Evolutionary conservation across 1,140 invertebrate species (phyloP), one percentile per base, ranked within the genome.

Genomic region (Protaetia brevitarsis): DNA sequence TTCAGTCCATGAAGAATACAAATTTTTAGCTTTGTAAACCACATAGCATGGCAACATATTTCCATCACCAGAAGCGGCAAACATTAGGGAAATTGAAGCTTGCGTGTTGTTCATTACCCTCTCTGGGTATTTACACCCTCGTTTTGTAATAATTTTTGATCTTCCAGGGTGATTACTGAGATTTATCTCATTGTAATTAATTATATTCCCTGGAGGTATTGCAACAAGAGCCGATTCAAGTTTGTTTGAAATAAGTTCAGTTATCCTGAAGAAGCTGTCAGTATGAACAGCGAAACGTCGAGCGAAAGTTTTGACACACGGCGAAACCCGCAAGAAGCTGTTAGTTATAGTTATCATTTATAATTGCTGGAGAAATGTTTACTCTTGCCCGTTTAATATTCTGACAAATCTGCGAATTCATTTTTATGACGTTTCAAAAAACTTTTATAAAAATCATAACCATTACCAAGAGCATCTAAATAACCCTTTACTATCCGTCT

Each of bases 91-190:
- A 26, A 29, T 26, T n/a, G 21, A 10, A n/a, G 57, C 7, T 16
- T 59, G 26, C 27, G 27, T 27, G 5, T 16, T 5, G 16, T 80
- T 75, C 16, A 76, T 72, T 19, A 79, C 70, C 34, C 69, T 69
- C 67, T 80, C 76, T 21, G 73, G 68, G 66, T 79, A 72, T 67
- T 77, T 78, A 30, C 57, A 36, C 23, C 78, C 76, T 41, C 79
- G 31, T 34, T 34, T 34, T 34, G 31, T 34, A n/a, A 34, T 34
- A 34, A 34, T 34, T 34, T 34, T 34, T 11, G 8, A 11, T 11
- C 31, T 8, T 11, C 31, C 31, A 11, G 31, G 31, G 13, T 34
- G 8, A 34, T 34, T 34, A n/a, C 31, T 11, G 8, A 34, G 13
- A n/a, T 34, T 34, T 34, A n/a, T 34, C 31, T 34, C 31, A n/a